A percentile compares a stretch with the other conserved stretches of the same genome.
phyloP scores from a whole-genome alignment of 2,797 vertebrate species.

The Artibeus jamaicensis region DNA sequence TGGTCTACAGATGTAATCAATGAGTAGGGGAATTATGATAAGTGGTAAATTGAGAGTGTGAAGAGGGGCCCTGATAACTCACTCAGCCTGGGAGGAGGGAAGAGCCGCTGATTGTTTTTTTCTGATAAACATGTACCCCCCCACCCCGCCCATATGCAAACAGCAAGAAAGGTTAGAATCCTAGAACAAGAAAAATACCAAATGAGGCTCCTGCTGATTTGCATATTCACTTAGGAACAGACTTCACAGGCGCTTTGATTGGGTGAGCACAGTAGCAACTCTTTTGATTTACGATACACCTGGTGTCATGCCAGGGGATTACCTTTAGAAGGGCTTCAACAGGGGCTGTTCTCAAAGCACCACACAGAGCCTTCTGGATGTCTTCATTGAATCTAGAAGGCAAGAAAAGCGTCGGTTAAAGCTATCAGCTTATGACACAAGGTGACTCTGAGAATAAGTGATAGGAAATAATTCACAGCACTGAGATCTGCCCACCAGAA shows the following conservation, averaged over 20 bases:
- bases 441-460: constrained; percentile 75
- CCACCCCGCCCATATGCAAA: background rate
- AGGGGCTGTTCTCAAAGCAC: constrained; percentile 75
- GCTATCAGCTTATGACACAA: constrained; percentile 83
- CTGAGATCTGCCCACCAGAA: constrained; percentile 78
- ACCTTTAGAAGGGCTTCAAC: constrained; percentile 80
- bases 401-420: constrained; percentile 81
- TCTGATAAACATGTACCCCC: background rate
- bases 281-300: constrained; percentile 60
- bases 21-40: background rate
- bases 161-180: background rate
- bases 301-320: constrained; percentile 78
- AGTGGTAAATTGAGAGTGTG: background rate
- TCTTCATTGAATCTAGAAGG: constrained; percentile 81
- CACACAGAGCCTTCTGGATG: constrained; percentile 71
- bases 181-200: background rate
- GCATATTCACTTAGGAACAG: constrained; percentile 12
- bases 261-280: constrained; percentile 58
- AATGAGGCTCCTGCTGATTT: background rate
- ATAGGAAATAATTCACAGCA: constrained; percentile 78
- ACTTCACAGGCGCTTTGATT: constrained; percentile 65
- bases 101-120: background rate
- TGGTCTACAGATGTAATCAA: background rate
- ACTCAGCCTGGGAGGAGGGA: background rate
- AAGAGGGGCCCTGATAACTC: background rate